Conservation (phyloP, 1,140 invertebrate species). For the Andricus grossulariae region DNA sequence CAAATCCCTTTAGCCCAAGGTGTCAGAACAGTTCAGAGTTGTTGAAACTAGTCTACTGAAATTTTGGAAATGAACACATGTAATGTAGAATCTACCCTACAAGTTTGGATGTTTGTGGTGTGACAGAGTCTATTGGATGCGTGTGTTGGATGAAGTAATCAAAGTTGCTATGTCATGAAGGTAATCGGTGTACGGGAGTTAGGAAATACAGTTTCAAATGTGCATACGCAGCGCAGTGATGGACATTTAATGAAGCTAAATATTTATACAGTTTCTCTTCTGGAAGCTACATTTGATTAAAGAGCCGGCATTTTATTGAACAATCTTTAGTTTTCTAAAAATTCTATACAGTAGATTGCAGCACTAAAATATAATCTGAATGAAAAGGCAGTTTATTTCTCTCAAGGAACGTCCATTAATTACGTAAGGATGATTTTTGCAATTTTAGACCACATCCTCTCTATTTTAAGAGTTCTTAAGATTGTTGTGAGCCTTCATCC, state of each 20-base stretch:
- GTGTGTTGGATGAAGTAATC: slow-evolving; percentile 21
- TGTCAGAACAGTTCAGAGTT: not conserved
- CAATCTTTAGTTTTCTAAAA: no score
- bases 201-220: not conserved
- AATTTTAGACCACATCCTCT: no score
- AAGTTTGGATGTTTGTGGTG: not conserved
- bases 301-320: no score
- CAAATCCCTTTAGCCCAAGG: not conserved
- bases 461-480: no score
- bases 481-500: not conserved
- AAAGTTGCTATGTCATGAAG: slow-evolving; percentile 1
- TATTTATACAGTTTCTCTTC: no score
- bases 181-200: slow-evolving; percentile 16
- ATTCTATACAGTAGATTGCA: no score
- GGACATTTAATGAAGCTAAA: no score
- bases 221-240: not conserved
- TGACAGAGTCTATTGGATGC: not conserved
- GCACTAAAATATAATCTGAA: not conserved
- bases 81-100: not conserved
- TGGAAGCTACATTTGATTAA: no score
- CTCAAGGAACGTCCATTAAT: not conserved
- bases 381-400: not conserved
- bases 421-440: not conserved
- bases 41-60: not conserved
- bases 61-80: not conserved